phyloP scores from a whole-genome alignment of 2,113 vertebrate genomes.

The Cyphomyrus plagiostoma region DNA sequence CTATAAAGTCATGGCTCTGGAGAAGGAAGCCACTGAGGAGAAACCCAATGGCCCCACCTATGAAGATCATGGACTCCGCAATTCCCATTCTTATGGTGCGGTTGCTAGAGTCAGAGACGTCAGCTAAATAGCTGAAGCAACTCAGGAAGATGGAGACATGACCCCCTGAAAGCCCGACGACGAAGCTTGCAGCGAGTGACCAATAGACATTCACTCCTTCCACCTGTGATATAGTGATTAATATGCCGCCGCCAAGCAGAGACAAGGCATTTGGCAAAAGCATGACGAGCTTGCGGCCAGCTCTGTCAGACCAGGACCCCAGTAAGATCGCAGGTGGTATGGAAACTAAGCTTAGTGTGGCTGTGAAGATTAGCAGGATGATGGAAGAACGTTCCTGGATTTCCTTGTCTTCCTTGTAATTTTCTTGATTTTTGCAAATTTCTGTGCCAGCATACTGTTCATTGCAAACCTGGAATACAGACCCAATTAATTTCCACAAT shows the following conservation, averaged over 20 bases:
- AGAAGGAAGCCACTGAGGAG: conserved; percentile 43
- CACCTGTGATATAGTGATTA: conserved; percentile 37
- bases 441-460: conserved; percentile 30
- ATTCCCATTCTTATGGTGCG: conserved; percentile 47
- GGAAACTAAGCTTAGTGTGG: conserved; percentile 41
- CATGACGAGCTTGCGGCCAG: conserved; percentile 46
- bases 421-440: conserved; percentile 30
- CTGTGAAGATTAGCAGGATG: conserved; percentile 41
- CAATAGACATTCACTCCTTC: conserved; percentile 41
- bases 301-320: conserved; percentile 52
- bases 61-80: conserved; percentile 50
- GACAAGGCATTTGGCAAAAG: conserved; percentile 41
- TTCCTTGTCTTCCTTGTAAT: conserved; percentile 29
- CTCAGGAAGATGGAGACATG: conserved; percentile 48
- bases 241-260: conserved; percentile 33
- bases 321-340: conserved; percentile 47
- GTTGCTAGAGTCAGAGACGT: conserved; percentile 34
- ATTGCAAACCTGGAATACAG: conserved; percentile 42
- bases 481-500: neutral
- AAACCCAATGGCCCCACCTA: conserved; percentile 48
- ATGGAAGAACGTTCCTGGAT: conserved; percentile 39
- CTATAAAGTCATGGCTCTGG: conserved; percentile 31
- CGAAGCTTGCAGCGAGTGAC: conserved; percentile 29
- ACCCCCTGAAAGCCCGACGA: conserved; percentile 45
- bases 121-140: conserved; percentile 52